These are phyloP conservation scores for Allacma fusca DNA, from an alignment of 2,888 invertebrate genomes.

Conservation along the genomic window DNA sequence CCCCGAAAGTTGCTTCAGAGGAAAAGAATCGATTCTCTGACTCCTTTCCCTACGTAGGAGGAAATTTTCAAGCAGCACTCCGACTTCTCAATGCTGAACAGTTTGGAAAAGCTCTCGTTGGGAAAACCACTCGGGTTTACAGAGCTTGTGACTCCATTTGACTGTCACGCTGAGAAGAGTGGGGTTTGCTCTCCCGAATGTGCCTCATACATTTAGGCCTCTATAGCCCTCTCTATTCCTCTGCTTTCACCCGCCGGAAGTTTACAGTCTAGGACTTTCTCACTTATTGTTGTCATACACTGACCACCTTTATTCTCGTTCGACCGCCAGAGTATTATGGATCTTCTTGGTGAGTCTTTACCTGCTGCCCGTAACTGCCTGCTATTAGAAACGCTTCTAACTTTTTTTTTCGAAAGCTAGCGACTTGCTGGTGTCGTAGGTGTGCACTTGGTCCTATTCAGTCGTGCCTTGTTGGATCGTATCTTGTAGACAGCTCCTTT, in stretches of 20 bases:
- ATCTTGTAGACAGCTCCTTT: no score
- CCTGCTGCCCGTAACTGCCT: no score
- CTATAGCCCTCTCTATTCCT: not conserved
- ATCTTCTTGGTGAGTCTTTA: slow-evolving; percentile 42
- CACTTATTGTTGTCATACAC: not conserved
- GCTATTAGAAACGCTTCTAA: no score
- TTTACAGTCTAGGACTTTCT: slow-evolving; percentile 27
- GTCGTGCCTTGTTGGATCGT: no score
- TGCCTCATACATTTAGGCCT: not conserved
- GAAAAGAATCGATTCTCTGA: slow-evolving; percentile 27
- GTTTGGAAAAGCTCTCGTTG: slow-evolving; percentile 12
- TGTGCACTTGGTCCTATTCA: no score
- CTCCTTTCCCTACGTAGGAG: slow-evolving; percentile 10
- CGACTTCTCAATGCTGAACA: not conserved
- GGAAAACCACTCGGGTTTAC: slow-evolving; percentile 9
- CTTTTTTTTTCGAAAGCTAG: no score
- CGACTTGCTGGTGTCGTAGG: slow-evolving; percentile 30
- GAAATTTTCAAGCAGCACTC: slow-evolving; percentile 7
- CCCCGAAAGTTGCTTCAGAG: slow-evolving; percentile 9
- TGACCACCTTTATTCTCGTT: slow-evolving; percentile 21
- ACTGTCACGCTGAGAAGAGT: slow-evolving; percentile 8
- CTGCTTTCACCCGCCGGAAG: slow-evolving; percentile 9
- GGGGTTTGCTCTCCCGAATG: not conserved
- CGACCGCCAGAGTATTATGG: slow-evolving; percentile 28
- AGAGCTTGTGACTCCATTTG: slow-evolving; percentile 13